phyloP scores from a whole-genome alignment of 2,113 vertebrate species.

The Ictalurus punctatus region DNA sequence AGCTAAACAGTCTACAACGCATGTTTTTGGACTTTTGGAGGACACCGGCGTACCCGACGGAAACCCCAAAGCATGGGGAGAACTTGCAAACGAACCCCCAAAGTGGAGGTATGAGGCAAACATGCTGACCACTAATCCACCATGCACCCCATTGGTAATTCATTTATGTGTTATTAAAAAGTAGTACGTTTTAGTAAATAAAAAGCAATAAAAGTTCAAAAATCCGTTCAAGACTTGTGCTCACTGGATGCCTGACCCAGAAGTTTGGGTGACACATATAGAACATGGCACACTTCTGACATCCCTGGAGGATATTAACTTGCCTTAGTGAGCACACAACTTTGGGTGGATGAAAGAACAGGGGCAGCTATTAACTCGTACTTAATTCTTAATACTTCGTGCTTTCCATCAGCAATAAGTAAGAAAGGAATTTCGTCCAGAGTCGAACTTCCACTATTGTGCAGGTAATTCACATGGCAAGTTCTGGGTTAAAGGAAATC shows the following conservation, averaged over 20 bases:
- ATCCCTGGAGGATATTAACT: constrained; percentile 9
- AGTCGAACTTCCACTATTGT: too few species aligned
- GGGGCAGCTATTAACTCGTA: not conserved
- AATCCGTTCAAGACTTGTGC: not conserved
- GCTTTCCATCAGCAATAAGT: not conserved
- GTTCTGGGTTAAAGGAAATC: constrained; percentile 12
- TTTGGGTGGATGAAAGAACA: constrained; percentile 1
- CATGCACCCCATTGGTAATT: not conserved
- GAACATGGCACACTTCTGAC: constrained; percentile 45
- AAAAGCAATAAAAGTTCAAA: not conserved
- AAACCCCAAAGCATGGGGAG: too few species aligned
- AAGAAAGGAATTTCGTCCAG: not conserved
- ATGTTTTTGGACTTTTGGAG: too few species aligned
- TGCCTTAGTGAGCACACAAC: not conserved
- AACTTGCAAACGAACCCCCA: too few species aligned
- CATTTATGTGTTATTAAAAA: not conserved
- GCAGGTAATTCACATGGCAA: not conserved
- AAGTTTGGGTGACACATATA: constrained; percentile 33
- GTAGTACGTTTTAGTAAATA: not conserved
- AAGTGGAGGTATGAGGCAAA: too few species aligned
- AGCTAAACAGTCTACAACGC: too few species aligned
- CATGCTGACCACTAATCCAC: too few species aligned
- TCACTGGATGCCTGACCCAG: constrained; percentile 30
- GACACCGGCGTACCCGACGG: too few species aligned
- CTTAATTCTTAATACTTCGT: not conserved